Conservation (phyloP, 2,113 vertebrate genomes). For the Heterotilapia buettikoferi region DNA sequence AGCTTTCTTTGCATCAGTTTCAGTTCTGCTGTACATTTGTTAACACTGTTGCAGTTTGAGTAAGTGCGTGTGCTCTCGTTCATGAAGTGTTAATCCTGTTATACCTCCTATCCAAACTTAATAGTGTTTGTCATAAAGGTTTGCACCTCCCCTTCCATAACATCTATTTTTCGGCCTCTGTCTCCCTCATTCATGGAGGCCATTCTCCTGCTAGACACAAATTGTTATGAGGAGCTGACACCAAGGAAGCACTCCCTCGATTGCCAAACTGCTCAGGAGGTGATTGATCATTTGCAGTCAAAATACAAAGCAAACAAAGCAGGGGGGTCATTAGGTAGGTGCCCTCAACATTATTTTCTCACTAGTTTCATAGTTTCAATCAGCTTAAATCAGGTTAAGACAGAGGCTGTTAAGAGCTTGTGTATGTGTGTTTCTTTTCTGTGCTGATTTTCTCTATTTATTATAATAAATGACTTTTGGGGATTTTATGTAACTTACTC, state of each 20-base stretch:
- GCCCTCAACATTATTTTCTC: not conserved
- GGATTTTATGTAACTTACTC: not conserved
- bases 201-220: not conserved
- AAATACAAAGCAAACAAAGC: not conserved
- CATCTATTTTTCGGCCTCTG: conserved; percentile 10
- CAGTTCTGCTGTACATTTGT: not conserved
- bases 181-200: not conserved
- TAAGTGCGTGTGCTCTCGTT: not conserved
- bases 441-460: not conserved
- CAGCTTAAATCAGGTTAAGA: not conserved
- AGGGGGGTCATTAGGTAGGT: not conserved
- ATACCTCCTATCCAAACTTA: not conserved
- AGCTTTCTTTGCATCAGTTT: not conserved
- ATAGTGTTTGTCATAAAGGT: conserved; percentile 31
- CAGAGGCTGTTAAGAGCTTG: not conserved
- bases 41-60: not conserved
- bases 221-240: not conserved
- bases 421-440: not conserved
- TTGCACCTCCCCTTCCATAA: conserved; percentile 2
- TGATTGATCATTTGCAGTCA: not conserved
- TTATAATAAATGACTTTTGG: not conserved
- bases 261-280: not conserved
- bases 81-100: not conserved
- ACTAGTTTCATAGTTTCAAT: not conserved
- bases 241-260: not conserved